Percentiles rank a stretch among this genome's conserved stretches.
Evolutionary conservation across 2,888 invertebrate species (phyloP).

Genomic region (Beris morrisii): DNA sequence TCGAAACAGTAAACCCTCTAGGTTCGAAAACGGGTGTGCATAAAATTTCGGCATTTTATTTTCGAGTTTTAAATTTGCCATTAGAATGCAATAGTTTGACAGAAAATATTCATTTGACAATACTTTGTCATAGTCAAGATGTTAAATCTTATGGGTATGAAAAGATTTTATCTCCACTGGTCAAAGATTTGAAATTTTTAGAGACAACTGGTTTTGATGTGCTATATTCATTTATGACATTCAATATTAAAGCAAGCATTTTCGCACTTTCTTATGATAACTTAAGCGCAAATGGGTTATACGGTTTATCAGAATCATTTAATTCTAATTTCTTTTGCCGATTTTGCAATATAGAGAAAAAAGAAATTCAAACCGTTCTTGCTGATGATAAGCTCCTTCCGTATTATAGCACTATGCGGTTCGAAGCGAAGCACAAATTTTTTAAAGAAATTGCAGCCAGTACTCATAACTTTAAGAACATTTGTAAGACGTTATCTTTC

Average conservation of each 20-base stretch:
- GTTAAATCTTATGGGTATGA: constrained; percentile 31
- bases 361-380: too few relatives aligned
- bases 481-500: too few relatives aligned
- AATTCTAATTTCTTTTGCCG: too few relatives aligned
- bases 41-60: constrained; percentile 42
- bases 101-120: constrained; percentile 36
- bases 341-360: too few relatives aligned
- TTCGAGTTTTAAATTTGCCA: constrained; percentile 37
- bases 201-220: constrained; percentile 36
- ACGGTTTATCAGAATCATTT: too few relatives aligned
- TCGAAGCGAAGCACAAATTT: too few relatives aligned
- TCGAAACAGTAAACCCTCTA: constrained; percentile 40
- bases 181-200: constrained; percentile 36
- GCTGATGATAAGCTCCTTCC: too few relatives aligned
- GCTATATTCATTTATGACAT: not conserved
- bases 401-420: too few relatives aligned
- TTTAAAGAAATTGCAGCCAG: too few relatives aligned
- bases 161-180: constrained; percentile 33
- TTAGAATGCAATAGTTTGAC: constrained; percentile 27
- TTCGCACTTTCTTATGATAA: not conserved
- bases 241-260: not conserved
- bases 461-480: too few relatives aligned
- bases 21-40: constrained; percentile 40
- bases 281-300: not conserved
- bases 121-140: constrained; percentile 36